phyloP scores from a whole-genome alignment of 2,888 invertebrate genomes.

The Melolontha melolontha region DNA sequence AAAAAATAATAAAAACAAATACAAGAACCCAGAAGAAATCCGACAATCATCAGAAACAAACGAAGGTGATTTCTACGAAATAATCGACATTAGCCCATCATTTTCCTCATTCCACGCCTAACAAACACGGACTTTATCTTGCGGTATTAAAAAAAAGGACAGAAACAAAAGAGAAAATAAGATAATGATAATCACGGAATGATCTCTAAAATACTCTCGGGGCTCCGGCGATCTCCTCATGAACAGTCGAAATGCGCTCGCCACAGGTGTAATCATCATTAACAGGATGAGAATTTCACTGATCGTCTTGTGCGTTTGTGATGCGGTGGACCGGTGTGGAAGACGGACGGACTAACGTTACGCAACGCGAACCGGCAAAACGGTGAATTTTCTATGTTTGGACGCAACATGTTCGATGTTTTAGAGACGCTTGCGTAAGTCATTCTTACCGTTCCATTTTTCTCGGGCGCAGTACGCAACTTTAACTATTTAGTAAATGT shows the following conservation, averaged over 20 bases:
- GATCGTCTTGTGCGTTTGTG: not conserved
- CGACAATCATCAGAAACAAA: conserved; percentile 10
- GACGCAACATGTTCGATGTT: not conserved
- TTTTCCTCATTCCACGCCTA: too few species aligned
- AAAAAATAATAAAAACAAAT: too few species aligned
- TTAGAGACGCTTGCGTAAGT: not conserved
- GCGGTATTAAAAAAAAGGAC: not conserved
- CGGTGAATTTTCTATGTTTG: not conserved
- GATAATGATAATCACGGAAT: conserved; percentile 23
- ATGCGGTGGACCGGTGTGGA: not conserved
- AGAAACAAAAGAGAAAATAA: not conserved
- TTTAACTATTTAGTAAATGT: too few species aligned
- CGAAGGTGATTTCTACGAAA: conserved; percentile 25
- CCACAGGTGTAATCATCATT: not conserved
- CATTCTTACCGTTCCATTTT: not conserved
- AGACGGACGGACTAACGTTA: not conserved
- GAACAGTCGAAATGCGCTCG: conserved; percentile 2
- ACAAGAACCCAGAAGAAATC: too few species aligned
- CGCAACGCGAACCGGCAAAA: not conserved
- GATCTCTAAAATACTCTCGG: conserved; percentile 16
- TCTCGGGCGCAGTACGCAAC: too few species aligned
- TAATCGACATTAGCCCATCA: conserved; percentile 20
- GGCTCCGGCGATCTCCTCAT: not conserved
- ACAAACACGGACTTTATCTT: too few species aligned
- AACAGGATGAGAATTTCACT: not conserved